These are phyloP conservation scores for Hoplodrina blanda DNA, from an alignment of 2,888 invertebrate genomes.

Conservation along the genomic window DNA sequence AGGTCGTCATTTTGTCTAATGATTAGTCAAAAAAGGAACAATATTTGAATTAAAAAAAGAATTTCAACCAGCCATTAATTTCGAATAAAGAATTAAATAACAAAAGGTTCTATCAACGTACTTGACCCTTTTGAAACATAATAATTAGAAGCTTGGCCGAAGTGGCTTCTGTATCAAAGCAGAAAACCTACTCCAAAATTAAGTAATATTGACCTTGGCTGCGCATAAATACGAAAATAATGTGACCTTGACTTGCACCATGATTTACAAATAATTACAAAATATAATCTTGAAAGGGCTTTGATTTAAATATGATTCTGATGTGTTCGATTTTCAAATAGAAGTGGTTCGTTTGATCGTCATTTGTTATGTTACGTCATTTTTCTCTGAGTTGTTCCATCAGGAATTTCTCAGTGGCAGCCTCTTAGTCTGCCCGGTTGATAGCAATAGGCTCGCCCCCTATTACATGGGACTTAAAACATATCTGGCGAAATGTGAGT, in stretches of 20 bases:
- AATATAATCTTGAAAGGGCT: slow-evolving; percentile 46
- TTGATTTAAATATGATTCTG: slow-evolving; percentile 40
- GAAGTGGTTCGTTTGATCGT: background rate
- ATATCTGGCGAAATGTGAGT: too few relatives aligned
- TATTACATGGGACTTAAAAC: too few relatives aligned
- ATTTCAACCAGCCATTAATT: slow-evolving; percentile 17
- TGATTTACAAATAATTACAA: slow-evolving; percentile 38
- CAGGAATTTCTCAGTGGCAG: too few relatives aligned
- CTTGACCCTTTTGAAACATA: slow-evolving; percentile 4
- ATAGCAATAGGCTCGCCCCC: too few relatives aligned
- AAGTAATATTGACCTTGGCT: slow-evolving; percentile 30
- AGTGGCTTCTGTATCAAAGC: background rate
- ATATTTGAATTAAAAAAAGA: background rate
- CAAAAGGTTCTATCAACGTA: background rate
- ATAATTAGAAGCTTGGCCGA: slow-evolving; percentile 14
- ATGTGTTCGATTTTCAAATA: slow-evolving; percentile 36
- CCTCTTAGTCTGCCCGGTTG: too few relatives aligned
- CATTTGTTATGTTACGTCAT: background rate
- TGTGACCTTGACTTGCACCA: slow-evolving; percentile 32
- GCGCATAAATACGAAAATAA: background rate
- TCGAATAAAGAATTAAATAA: slow-evolving; percentile 1
- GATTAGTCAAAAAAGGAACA: background rate
- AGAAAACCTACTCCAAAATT: slow-evolving; percentile 11
- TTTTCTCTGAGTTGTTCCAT: background rate
- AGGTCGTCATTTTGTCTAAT: slow-evolving; percentile 20